Base-by-base conservation (phyloP, 2,888 invertebrate species). In the Caenorhabditis japonica region DNA sequence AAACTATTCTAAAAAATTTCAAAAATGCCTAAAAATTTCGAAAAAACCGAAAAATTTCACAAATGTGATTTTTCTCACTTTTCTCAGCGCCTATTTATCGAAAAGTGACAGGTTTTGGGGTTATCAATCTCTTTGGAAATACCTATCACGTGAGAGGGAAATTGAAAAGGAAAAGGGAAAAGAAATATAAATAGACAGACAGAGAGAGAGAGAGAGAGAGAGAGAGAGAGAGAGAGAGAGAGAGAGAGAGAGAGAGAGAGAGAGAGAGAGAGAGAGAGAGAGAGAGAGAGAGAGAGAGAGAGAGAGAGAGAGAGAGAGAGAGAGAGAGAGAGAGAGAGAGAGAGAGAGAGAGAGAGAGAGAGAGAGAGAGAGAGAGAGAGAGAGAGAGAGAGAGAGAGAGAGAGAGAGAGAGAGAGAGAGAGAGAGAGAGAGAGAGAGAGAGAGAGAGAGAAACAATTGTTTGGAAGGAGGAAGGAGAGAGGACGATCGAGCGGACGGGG, bases 291-390 rank as follows among this genome's bases (percentile, higher is more conserved):
- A 36, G 36, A 36, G 36, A 8, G 36, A 8, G 15, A 36, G 36
- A 36, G 2, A 43, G 30, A 46, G 46, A 46, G 13, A 44, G n/a
- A 44, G 44, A 39, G n/a, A 17, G 41, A 55, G n/a, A 55, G 55
- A 55, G 17, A 43, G 33, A 27, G 55, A 43, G 17, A 53, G 39
- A 39, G 53, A 53, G 38, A 25, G 38, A 13, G 19, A 27, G 25
- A 38, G n/a, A 43, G 23, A 13, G 39, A 39, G 39, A 44, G 1
- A 30, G n/a, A 38, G 15, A 36, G 23, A 30, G 36, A 13, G 25
- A 25, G 34, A 38, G 33, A 33, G 41, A 12, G 17, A 12, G 34
- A 33, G 4, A 17, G 19, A 13, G 51, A 23, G 39, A 3, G 52
- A 33, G 55, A 27, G 41, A 23, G 33, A 8, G 38, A 46, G 33